Percentiles rank a stretch among this genome's conserved stretches.
Evolutionary conservation across 2,888 invertebrate species (phyloP).

Genomic region (Cyrtodaria siliqua): DNA sequence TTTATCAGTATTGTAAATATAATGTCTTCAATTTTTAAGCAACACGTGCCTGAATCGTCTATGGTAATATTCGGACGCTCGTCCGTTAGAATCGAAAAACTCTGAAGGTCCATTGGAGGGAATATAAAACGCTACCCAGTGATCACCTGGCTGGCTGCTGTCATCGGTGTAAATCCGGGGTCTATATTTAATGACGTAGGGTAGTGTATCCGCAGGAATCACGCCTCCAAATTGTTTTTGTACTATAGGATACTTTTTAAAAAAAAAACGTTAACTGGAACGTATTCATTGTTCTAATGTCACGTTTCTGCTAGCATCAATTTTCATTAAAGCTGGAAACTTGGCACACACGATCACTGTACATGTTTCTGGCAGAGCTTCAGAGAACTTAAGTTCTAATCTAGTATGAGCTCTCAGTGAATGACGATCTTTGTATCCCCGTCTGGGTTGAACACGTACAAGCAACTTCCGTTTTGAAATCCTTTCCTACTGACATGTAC

Average conservation of each 20-base stretch:
- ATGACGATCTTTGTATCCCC: neutral
- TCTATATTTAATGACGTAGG: neutral
- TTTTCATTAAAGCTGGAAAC: constrained; percentile 11
- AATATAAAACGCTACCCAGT: constrained; percentile 18
- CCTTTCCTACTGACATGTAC: neutral
- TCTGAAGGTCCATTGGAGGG: constrained; percentile 1
- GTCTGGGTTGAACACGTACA: constrained; percentile 18
- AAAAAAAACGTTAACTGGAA: neutral
- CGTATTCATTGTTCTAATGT: constrained; percentile 7
- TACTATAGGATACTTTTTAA: neutral
- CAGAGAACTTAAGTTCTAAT: constrained; percentile 20
- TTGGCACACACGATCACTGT: constrained; percentile 17
- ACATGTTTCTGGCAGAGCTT: constrained; percentile 13
- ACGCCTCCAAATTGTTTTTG: neutral
- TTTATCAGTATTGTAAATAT: no score
- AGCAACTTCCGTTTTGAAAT: constrained; percentile 4
- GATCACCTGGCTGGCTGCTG: neutral
- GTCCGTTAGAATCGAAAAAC: constrained; percentile 6
- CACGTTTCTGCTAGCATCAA: constrained; percentile 1
- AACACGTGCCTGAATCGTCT: constrained; percentile 3
- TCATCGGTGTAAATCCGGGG: neutral
- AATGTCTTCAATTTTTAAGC: no score
- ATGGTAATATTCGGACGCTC: constrained; percentile 5
- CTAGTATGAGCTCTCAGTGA: constrained; percentile 17
- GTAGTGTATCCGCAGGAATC: neutral